These are phyloP conservation scores for Drosophila rubida DNA, from an alignment of 2,888 invertebrate genomes.

Conservation along the genomic window DNA sequence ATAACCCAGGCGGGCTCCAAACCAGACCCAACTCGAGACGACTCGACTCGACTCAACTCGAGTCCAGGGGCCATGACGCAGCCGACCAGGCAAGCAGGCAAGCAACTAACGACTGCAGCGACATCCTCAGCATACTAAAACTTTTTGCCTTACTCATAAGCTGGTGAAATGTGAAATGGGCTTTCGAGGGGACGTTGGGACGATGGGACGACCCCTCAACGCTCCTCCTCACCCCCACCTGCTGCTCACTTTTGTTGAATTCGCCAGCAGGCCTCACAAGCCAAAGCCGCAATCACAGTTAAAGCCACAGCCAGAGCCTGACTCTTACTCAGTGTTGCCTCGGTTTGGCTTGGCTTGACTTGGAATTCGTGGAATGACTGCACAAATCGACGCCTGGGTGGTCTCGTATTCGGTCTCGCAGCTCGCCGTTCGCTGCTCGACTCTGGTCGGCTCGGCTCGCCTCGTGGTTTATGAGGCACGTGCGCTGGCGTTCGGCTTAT, in stretches of 20 bases:
- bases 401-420: constrained; percentile 39
- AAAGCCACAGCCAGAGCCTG: constrained; percentile 21
- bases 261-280: constrained; percentile 49
- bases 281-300: constrained; percentile 53
- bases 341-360: constrained; percentile 54
- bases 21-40: not conserved
- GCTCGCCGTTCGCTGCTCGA: not conserved
- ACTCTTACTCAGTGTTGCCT: not conserved
- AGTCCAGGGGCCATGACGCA: constrained; percentile 42
- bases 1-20: constrained; percentile 41
- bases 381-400: constrained; percentile 76
- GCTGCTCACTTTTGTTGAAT: constrained; percentile 40
- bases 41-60: not conserved
- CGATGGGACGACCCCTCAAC: not conserved
- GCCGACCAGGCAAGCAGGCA: no score
- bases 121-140: constrained; percentile 74
- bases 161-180: constrained; percentile 75
- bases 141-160: constrained; percentile 53
- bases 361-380: constrained; percentile 79
- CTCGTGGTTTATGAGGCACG: constrained; percentile 76
- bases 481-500: constrained; percentile 76
- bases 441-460: constrained; percentile 20
- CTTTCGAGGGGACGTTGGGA: not conserved
- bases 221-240: not conserved
- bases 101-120: constrained; percentile 24